phyloP scores from a whole-genome alignment of 2,797 vertebrate genomes.

The Spheniscus humboldti region DNA sequence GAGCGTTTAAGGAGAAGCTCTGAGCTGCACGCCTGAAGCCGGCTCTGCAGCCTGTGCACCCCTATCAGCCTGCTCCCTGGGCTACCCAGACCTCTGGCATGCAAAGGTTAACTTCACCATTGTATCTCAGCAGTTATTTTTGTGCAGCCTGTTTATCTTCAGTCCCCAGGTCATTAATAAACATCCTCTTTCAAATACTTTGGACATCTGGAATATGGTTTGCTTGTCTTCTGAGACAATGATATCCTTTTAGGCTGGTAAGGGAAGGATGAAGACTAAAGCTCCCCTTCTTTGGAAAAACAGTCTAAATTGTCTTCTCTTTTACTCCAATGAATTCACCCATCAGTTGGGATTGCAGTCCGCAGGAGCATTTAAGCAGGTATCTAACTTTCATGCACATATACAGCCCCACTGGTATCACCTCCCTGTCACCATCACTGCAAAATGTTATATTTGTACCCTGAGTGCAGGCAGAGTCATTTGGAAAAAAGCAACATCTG shows the following conservation, averaged over 20 bases:
- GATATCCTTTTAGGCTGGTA: not conserved
- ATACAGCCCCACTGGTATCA: not conserved
- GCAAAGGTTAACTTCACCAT: constrained; percentile 19
- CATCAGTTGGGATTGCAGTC: not conserved
- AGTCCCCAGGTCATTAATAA: constrained; percentile 47
- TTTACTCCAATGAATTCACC: not conserved
- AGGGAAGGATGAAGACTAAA: not conserved
- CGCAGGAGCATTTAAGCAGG: not conserved
- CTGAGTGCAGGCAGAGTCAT: not conserved
- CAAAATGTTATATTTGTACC: not conserved
- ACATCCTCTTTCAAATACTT: constrained; percentile 50
- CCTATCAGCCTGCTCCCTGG: not conserved
- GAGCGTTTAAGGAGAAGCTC: not conserved
- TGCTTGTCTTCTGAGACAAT: constrained; percentile 26
- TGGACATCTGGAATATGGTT: constrained; percentile 57
- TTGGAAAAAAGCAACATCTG: not conserved
- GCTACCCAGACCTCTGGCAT: not conserved
- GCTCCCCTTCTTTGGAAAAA: not conserved
- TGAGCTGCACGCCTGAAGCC: accelerated
- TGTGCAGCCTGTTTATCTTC: constrained; percentile 49
- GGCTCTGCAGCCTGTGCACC: not conserved
- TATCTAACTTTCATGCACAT: not conserved
- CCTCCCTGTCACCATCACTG: not conserved
- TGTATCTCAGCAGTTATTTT: not conserved
- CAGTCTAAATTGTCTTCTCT: not conserved